Evolutionary conservation across 2,113 vertebrate species (phyloP).

Genomic region (Eulemur rufifrons): DNA sequence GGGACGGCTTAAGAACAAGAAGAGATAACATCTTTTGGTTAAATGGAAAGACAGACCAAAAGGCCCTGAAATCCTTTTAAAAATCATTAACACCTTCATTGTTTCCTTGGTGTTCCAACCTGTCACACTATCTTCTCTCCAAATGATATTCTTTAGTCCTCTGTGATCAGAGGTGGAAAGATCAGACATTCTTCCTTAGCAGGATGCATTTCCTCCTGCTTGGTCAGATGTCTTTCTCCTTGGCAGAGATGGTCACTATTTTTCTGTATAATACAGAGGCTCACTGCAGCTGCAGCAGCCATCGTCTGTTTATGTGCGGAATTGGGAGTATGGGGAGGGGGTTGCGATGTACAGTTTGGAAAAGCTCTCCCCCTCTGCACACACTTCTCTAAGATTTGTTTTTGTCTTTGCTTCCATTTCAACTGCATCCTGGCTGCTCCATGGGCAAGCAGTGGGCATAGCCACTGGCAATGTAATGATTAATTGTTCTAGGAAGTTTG

Average conservation of each 20-base stretch:
- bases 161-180: not conserved
- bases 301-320: not conserved
- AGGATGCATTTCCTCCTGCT: not conserved
- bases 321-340: not conserved
- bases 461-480: slow-evolving; percentile 34
- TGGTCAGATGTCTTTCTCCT: not conserved
- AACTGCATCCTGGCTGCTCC: not conserved
- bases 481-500: slow-evolving; percentile 54
- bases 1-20: not conserved
- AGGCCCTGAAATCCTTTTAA: not conserved
- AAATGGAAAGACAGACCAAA: not conserved
- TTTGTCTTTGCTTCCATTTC: not conserved
- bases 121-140: not conserved
- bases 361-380: not conserved
- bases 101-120: not conserved
- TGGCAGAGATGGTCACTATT: not conserved
- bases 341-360: fast-evolving
- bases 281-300: not conserved
- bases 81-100: not conserved
- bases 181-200: not conserved
- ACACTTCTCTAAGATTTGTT: not conserved
- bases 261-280: not conserved
- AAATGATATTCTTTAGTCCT: not conserved
- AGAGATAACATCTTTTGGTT: not conserved
- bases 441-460: not conserved